Conservation (phyloP, 2,113 vertebrate species). For the Phodopus roborovskii region DNA sequence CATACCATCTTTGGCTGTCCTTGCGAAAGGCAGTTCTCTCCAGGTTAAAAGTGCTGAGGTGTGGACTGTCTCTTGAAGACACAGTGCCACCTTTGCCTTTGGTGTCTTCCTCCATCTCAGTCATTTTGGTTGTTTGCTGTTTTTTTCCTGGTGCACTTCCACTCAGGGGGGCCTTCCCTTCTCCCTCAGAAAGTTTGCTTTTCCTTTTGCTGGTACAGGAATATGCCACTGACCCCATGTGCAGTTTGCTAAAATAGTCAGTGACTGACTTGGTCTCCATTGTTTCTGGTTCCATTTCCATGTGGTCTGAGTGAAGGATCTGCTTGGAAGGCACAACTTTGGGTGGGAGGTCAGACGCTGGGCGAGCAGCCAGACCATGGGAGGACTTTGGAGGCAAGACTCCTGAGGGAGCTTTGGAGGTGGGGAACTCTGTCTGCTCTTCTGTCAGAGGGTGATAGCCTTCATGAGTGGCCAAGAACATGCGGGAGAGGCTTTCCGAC, state of each 20-base stretch:
- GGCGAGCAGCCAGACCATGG: conserved; percentile 84
- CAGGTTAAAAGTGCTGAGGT: conserved; percentile 93
- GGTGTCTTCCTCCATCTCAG: conserved; percentile 88
- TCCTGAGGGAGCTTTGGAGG: conserved; percentile 82
- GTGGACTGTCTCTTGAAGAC: conserved; percentile 92
- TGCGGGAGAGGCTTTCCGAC: conserved; percentile 92
- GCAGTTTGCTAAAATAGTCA: conserved; percentile 97
- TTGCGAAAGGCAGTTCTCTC: conserved; percentile 95
- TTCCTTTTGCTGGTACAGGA: conserved; percentile 93
- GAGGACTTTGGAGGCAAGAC: conserved; percentile 86
- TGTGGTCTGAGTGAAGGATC: conserved; percentile 94
- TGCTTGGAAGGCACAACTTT: conserved; percentile 94
- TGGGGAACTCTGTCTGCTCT: conserved; percentile 92
- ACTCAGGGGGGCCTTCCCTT: conserved; percentile 86
- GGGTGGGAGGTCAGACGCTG: conserved; percentile 89
- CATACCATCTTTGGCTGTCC: conserved; percentile 92
- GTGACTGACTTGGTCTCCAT: conserved; percentile 99
- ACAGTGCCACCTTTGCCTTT: conserved; percentile 92
- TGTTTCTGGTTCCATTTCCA: conserved; percentile 99
- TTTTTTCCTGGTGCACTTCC: conserved; percentile 88
- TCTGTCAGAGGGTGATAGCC: conserved; percentile 92
- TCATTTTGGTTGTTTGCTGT: conserved; percentile 85
- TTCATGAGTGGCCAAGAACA: conserved; percentile 92
- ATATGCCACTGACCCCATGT: conserved; percentile 93
- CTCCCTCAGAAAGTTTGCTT: conserved; percentile 89